These are phyloP conservation scores for Hypomecis punctinalis DNA, from an alignment of 2,888 invertebrate genomes.

Conservation along the genomic window DNA sequence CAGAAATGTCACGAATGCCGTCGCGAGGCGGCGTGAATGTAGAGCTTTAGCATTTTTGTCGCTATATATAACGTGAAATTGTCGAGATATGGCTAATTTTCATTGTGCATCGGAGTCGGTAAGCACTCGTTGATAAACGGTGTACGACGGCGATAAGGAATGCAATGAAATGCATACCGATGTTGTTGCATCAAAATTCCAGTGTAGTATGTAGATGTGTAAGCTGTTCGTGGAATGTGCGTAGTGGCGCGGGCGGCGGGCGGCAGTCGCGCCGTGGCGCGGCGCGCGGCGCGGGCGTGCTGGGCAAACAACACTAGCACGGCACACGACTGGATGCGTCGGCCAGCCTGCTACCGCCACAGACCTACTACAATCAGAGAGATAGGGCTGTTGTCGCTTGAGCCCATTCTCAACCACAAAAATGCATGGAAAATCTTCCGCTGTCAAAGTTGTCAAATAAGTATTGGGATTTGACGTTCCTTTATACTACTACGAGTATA, in stretches of 20 bases:
- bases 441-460: too few relatives aligned
- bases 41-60: conserved; percentile 47
- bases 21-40: conserved; percentile 52
- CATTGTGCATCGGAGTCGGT: conserved; percentile 14
- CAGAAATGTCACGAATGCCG: conserved; percentile 68
- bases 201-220: conserved; percentile 55
- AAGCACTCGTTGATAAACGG: conserved; percentile 31
- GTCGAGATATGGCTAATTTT: conserved; percentile 28
- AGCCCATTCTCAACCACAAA: too few relatives aligned
- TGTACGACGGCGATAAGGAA: conserved; percentile 41
- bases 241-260: conserved; percentile 49
- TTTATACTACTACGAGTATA: too few relatives aligned
- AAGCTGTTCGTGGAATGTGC: conserved; percentile 56
- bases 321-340: conserved; percentile 62
- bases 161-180: conserved; percentile 44
- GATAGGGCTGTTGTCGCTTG: too few relatives aligned
- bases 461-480: too few relatives aligned
- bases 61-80: conserved; percentile 37
- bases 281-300: conserved; percentile 59
- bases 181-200: conserved; percentile 45
- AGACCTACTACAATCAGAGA: too few relatives aligned
- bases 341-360: conserved; percentile 16
- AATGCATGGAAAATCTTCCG: too few relatives aligned
- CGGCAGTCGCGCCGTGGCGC: conserved; percentile 50
- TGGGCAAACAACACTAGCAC: conserved; percentile 77